Evolutionary conservation across 2,113 vertebrate species (phyloP), one percentile per base, ranked within the genome.

Genomic region (Litocranius walleri): DNA sequence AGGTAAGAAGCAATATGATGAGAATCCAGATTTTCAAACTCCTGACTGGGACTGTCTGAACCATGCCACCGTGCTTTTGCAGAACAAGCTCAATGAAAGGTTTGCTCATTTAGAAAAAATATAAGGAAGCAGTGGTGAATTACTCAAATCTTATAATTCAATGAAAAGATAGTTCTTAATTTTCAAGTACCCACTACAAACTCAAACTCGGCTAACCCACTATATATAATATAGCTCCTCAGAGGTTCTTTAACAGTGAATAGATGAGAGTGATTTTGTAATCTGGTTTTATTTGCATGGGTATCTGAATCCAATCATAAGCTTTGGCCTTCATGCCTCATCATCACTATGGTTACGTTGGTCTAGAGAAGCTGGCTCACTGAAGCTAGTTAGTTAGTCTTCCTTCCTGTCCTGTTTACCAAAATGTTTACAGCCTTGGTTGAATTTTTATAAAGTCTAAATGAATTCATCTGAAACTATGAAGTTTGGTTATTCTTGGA

Each of bases 31-130:
- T 52, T 61, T 57, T 81, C 67, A 71, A 94, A 50, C 50, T 93
- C 21, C 33, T 56, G 33, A 21, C 33, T 94, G 17, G 43, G 25
- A 48, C 45, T 57, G 16, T 40, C 27, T 9, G 77, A 85, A 50
- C 17, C 54, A 45, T 0, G 9, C 7, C 19, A 19, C 14, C 0
- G 6, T 64, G 50, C 33, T 97, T 97, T 50, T 57, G 56, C 29
- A 92, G n/a, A 62, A 85, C 36, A 80, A 91, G 12, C 15, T 94
- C 54, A 33, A 25, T 17, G 56, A 48, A 74, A 91, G 21, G 6
- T 92, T 82, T 82, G 12, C 33, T 93, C 91, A 36, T 88, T 96
- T 97, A 91, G 45, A 91, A 97, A 97, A 95, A 67, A 45, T 86
- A 64, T 71, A 56, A 92, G 25, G 56, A 48, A 25, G 36, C 6